These are phyloP conservation scores for Trissolcus japonicus DNA, from an alignment of 2,888 invertebrate species.

Conservation along the genomic window DNA sequence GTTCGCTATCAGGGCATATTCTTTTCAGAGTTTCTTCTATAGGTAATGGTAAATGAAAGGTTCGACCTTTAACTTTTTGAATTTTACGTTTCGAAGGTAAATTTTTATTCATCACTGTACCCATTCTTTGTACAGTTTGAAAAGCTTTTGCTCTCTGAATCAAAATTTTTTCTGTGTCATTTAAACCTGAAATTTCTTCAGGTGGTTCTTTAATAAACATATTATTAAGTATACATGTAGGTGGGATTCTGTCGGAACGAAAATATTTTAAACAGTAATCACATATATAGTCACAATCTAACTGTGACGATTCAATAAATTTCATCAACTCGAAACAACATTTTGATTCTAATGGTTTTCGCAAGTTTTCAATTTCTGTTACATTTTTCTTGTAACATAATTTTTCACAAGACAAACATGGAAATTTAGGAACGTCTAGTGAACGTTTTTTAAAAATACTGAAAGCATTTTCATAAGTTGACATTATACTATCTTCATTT, in stretches of 20 bases:
- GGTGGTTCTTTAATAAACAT: neutral
- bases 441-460: constrained; percentile 3
- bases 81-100: constrained; percentile 59
- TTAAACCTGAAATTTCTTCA: constrained; percentile 1
- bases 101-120: constrained; percentile 62
- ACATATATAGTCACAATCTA: neutral
- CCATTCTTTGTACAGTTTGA: constrained; percentile 65
- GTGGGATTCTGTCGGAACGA: neutral
- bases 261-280: constrained; percentile 2
- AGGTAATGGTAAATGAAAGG: too few relatives aligned
- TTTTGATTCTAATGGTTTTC: neutral
- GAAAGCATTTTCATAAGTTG: too few relatives aligned
- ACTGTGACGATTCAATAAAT: neutral
- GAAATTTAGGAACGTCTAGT: neutral
- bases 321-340: neutral
- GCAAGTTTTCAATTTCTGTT: neutral
- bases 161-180: constrained; percentile 40
- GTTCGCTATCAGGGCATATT: constrained; percentile 60
- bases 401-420: constrained; percentile 15
- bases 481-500: constrained; percentile 1
- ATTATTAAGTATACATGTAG: constrained; percentile 18
- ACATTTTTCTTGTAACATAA: constrained; percentile 12
- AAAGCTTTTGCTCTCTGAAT: constrained; percentile 68
- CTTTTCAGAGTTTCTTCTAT: constrained; percentile 66
- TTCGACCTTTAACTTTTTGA: constrained; percentile 61